Evolutionary conservation across 2,113 vertebrate species (phyloP).

Genomic region (Scortum barcoo): DNA sequence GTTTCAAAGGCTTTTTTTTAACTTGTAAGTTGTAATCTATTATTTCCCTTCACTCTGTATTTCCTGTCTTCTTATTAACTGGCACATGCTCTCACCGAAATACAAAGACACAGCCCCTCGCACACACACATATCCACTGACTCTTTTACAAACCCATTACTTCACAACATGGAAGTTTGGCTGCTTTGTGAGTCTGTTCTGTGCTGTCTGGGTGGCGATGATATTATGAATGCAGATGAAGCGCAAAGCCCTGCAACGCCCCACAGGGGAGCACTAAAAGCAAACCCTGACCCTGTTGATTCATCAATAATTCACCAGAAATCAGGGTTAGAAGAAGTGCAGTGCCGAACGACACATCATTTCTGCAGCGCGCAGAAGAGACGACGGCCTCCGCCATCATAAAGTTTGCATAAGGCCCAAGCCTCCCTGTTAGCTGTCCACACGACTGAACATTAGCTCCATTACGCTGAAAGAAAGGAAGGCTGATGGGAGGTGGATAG

Average conservation of each 20-base stretch:
- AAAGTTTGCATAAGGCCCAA: slow-evolving; percentile 89
- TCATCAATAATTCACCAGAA: slow-evolving; percentile 94
- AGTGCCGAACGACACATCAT: slow-evolving; percentile 83
- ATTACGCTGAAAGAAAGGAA: slow-evolving; percentile 74
- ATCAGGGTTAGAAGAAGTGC: slow-evolving; percentile 92
- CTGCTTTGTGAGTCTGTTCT: slow-evolving; percentile 69
- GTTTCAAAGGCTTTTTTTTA: neutral
- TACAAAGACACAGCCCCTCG: neutral
- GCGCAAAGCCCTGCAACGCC: slow-evolving; percentile 59
- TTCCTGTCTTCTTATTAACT: neutral
- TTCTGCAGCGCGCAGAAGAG: slow-evolving; percentile 82
- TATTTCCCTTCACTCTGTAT: neutral
- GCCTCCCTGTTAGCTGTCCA: slow-evolving; percentile 79
- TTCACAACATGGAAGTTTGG: slow-evolving; percentile 42
- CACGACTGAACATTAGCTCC: slow-evolving; percentile 87
- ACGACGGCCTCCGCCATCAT: slow-evolving; percentile 84
- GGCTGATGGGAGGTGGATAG: slow-evolving; percentile 19
- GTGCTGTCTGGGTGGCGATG: slow-evolving; percentile 71
- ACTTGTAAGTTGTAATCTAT: neutral
- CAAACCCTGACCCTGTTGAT: slow-evolving; percentile 87
- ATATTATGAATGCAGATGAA: slow-evolving; percentile 85
- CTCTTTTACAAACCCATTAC: slow-evolving; percentile 45
- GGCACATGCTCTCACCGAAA: neutral
- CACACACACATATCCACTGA: neutral
- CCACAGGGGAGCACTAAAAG: slow-evolving; percentile 89